These are phyloP conservation scores for Chionodraco myersi DNA, from an alignment of 2,113 vertebrate genomes.

Conservation along the genomic window DNA sequence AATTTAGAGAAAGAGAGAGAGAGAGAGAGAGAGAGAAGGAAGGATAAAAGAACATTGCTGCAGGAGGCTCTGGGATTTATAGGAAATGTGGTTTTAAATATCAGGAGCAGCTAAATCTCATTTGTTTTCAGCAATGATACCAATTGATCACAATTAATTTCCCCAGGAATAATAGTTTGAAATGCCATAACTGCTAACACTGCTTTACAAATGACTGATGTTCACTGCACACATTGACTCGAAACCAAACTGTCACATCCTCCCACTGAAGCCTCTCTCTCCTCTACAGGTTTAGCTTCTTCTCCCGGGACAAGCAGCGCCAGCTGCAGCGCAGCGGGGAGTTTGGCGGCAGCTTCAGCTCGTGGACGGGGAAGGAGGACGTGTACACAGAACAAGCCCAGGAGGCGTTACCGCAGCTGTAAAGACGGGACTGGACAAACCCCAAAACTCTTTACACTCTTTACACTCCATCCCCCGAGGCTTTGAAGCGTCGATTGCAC, in stretches of 20 bases:
- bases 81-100: background rate
- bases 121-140: background rate
- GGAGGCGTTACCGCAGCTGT: constrained; percentile 95
- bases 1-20: too few relatives aligned
- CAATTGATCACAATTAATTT: constrained; percentile 2
- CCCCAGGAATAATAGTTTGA: background rate
- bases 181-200: constrained; percentile 13
- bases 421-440: constrained; percentile 56
- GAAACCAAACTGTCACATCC: background rate
- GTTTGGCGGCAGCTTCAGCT: constrained; percentile 83
- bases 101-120: background rate
- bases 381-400: constrained; percentile 94
- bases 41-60: background rate
- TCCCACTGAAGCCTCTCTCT: background rate
- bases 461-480: constrained; percentile 25
- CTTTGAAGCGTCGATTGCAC: background rate
- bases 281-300: constrained; percentile 94
- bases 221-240: background rate
- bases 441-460: constrained; percentile 28
- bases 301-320: constrained; percentile 94
- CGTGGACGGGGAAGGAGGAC: constrained; percentile 88
- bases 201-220: constrained; percentile 1
- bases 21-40: too few relatives aligned
- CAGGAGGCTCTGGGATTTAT: background rate
- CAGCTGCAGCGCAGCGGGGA: constrained; percentile 81